A percentile compares a stretch with the other conserved stretches of the same genome.
Evolutionary conservation across 2,113 vertebrate genomes (phyloP).

Genomic region (Megaceryle torquata): DNA sequence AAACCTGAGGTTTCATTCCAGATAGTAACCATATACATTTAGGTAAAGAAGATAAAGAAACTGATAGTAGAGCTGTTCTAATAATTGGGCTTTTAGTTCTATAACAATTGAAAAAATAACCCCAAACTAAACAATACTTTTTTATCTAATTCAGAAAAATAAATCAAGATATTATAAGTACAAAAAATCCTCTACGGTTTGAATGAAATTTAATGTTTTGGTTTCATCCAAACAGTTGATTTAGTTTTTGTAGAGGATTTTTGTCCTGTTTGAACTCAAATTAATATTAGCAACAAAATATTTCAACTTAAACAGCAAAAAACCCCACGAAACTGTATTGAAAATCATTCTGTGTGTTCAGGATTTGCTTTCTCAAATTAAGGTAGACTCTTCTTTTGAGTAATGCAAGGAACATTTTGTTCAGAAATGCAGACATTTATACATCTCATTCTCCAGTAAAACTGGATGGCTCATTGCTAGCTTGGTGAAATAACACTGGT

Average conservation of each 20-base stretch:
- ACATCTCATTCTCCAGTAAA: neutral
- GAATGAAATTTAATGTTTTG: neutral
- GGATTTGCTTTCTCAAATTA: neutral
- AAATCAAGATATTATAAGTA: neutral
- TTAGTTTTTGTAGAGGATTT: neutral
- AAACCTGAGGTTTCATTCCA: neutral
- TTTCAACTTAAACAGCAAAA: neutral
- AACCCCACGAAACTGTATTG: neutral
- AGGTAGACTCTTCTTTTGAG: neutral
- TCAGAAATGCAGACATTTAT: neutral
- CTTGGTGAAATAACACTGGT: neutral
- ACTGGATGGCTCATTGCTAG: neutral
- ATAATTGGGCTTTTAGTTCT: neutral
- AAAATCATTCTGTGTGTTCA: neutral
- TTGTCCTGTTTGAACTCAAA: neutral
- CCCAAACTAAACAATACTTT: neutral
- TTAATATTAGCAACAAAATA: neutral
- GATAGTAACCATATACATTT: neutral
- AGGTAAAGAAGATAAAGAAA: neutral
- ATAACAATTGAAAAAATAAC: neutral
- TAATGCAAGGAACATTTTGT: neutral
- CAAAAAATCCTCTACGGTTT: neutral
- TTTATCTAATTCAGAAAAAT: neutral
- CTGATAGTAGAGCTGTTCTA: neutral
- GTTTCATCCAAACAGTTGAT: neutral